Evolutionary conservation across 2,888 invertebrate species (phyloP).

Genomic region (Protophormia terraenovae): DNA sequence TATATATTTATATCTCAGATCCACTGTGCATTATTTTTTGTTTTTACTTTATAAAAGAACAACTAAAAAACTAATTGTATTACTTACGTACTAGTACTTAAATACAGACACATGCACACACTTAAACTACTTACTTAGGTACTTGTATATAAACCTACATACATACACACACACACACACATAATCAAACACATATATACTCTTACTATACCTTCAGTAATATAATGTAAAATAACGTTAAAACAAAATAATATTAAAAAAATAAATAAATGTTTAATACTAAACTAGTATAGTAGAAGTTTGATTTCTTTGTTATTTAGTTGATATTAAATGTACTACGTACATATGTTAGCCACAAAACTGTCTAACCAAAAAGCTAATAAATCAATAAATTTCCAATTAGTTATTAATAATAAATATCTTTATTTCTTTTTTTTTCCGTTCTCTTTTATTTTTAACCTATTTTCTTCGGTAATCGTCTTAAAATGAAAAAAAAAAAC

Average conservation of each 20-base stretch:
- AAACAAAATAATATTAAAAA: not conserved
- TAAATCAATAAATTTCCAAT: constrained; percentile 76
- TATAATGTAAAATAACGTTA: not conserved
- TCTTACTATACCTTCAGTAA: not conserved
- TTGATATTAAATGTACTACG: constrained; percentile 71
- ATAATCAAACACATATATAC: not conserved
- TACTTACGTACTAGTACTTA: not conserved
- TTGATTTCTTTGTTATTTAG: constrained; percentile 70
- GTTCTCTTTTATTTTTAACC: constrained; percentile 23
- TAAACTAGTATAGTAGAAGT: constrained; percentile 8
- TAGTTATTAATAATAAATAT: constrained; percentile 75
- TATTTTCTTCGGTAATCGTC: not conserved
- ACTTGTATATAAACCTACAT: not conserved
- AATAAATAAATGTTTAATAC: constrained; percentile 38
- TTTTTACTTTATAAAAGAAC: not conserved
- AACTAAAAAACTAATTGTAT: not conserved
- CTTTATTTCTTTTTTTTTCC: constrained; percentile 58
- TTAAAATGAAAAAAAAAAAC: not conserved
- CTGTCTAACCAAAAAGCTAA: constrained; percentile 61
- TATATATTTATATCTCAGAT: not conserved
- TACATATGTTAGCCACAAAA: constrained; percentile 32
- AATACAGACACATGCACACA: not conserved
- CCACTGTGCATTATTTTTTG: constrained; percentile 6
- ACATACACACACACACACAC: not conserved
- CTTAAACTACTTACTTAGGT: not conserved